Evolutionary conservation across 2,797 vertebrate species (phyloP), one percentile per base, ranked within the genome.

Genomic region (Balearica regulorum): DNA sequence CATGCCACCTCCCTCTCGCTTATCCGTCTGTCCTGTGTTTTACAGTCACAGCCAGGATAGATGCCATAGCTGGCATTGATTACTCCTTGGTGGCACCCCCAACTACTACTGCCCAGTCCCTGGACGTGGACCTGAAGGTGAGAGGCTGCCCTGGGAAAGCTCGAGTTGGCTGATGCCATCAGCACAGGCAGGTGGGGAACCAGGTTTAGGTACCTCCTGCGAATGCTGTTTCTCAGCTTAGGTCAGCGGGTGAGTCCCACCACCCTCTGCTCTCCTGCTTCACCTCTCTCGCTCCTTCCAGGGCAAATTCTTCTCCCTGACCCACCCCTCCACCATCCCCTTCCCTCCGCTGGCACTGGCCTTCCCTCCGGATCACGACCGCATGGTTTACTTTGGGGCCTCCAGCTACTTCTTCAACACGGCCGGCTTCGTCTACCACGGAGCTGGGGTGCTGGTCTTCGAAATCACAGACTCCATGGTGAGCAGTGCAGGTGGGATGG

Each of bases 351-450:
- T 95, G 15, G 9, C 54, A 0, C 80, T 98, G 90, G 91, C 44
- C 76, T 51, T 98, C 16, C 97, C 98, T 12, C 86, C 86, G 4
- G 97, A 97, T 11, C 93, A 96, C 0, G 58, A 72, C 33, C 96
- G 61, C 53, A 98, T 98, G 98, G 92, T 98, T 95, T 98, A 98
- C 90, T 98, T 98, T 5, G 98, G 96, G 25, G 60, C 93, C 89
- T 98, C 98, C 19, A 95, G 97, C 43, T 98, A 98, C 12, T 95
- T 97, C 96, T 98, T 98, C 96, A 98, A 98, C 90, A 97, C 97
- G 0, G 98, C 98, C 0, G 22, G 97, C 65, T 54, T 91, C 7
- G 93, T 96, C 39, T 98, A 98, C 90, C 85, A 97, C 0, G 4
- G 88, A 17, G 95, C 95, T 0, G 98, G 98, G 24, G 90, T 77